phyloP scores from a whole-genome alignment of 2,113 vertebrate genomes.

The Carassius auratus region DNA sequence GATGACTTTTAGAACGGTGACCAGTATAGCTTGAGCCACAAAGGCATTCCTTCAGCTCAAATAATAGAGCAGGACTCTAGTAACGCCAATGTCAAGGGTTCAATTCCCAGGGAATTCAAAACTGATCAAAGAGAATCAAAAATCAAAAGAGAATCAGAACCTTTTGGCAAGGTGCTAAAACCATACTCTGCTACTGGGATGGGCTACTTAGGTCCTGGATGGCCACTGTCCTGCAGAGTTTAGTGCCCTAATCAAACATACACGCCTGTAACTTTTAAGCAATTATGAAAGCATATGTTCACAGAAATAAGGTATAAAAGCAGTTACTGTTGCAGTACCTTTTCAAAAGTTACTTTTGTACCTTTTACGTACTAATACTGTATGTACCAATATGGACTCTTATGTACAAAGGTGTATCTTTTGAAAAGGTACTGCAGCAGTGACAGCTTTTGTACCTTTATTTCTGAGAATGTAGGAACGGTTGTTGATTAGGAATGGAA shows the following conservation, averaged over 20 bases:
- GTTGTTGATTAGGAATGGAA: neutral
- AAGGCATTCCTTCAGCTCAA: neutral
- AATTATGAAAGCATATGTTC: too few species aligned
- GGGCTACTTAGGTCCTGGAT: neutral
- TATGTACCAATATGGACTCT: too few species aligned
- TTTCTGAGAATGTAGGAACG: neutral
- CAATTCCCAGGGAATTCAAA: neutral
- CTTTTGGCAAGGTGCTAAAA: neutral
- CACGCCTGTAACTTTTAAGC: too few species aligned
- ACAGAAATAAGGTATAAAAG: too few species aligned
- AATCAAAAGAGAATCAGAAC: neutral
- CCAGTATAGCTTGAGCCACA: neutral
- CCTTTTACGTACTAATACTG: neutral
- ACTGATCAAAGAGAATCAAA: neutral
- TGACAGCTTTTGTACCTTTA: neutral
- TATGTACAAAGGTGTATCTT: neutral
- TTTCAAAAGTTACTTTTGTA: too few species aligned
- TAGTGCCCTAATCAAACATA: too few species aligned
- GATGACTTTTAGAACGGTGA: neutral
- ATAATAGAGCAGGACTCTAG: neutral
- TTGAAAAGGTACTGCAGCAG: too few species aligned
- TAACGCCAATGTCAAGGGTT: neutral
- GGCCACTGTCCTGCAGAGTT: neutral
- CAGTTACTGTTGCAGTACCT: too few species aligned
- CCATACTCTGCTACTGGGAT: neutral